Evolutionary conservation across 2,888 invertebrate species (phyloP), one percentile per base, ranked within the genome.

Genomic region (Ornithoptera priamus): DNA sequence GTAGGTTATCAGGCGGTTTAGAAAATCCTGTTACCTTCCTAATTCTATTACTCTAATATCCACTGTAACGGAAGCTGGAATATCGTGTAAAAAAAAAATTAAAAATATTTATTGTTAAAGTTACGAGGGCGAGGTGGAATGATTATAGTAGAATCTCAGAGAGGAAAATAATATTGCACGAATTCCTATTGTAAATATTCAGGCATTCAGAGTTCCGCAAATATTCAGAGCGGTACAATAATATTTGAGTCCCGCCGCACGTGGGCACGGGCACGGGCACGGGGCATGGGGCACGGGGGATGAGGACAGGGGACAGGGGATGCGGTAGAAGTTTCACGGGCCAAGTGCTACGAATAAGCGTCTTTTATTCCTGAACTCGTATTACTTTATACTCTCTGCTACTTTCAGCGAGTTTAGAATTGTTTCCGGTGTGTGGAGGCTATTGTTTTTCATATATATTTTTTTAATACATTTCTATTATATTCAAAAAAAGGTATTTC

Each of bases 271-370:
- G 30, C 30, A 30, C 30, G 30, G 30, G 5, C 30, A 30, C 30
- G 30, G 5, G 30, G 30, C 30, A 30, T 4, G 30, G 30, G 30
- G 5, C 30, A 30, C 30, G 30, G 30, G 30, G 30, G 30, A 30
- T 30, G 30, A 5, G 5, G 30, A 30, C 30, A 30, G 30, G 30
- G 72, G 8, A 39, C 39, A 39, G 39, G 39, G 78, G 77, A 78
- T 77, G 75, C 75, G 72, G 75, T 76, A 80, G 77, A 77, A 78
- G 78, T 80, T 85, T 86, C 80, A 85, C 85, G 85, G 86, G 80
- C 82, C 81, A 80, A 72, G 72, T 76, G 78, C 70, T 80, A 71
- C 78, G 81, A 85, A 85, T 84, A 75, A 78, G 77, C 73, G 77
- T 77, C 78, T 82, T 77, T 77, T 77, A 77, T 81, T 82, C 72